Evolutionary conservation across 2,113 vertebrate species (phyloP).

Genomic region (Shinisaurus crocodilurus): DNA sequence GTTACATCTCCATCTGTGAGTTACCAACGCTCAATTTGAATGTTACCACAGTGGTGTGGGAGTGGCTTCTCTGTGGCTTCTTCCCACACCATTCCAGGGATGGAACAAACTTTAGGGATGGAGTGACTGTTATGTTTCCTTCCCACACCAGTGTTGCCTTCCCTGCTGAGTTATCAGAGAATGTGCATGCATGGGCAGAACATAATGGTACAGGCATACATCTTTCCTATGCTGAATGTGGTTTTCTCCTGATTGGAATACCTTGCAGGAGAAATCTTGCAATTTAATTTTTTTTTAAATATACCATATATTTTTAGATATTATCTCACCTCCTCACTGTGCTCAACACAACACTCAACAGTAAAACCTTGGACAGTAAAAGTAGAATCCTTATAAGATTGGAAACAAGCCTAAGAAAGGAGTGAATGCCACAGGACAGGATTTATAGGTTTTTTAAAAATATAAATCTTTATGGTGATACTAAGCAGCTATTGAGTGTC

Average conservation of each 20-base stretch:
- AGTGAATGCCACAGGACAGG: not conserved
- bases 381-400: not conserved
- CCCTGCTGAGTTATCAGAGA: not conserved
- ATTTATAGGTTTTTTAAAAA: not conserved
- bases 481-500: constrained; percentile 5
- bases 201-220: not conserved
- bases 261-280: not conserved
- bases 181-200: not conserved
- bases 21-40: not conserved
- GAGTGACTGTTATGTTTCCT: not conserved
- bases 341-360: not conserved
- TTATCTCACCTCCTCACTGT: no score
- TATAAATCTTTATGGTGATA: not conserved
- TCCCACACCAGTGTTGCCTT: not conserved
- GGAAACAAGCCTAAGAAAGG: not conserved
- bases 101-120: not conserved
- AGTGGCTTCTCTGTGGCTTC: not conserved
- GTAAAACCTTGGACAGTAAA: not conserved
- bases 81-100: not conserved
- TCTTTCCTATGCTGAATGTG: not conserved
- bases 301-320: not conserved
- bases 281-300: not conserved
- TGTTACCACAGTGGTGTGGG: not conserved
- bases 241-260: no score
- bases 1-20: not conserved